Conservation (phyloP, 2,888 invertebrate genomes). For the Muschampia plurimacula region DNA sequence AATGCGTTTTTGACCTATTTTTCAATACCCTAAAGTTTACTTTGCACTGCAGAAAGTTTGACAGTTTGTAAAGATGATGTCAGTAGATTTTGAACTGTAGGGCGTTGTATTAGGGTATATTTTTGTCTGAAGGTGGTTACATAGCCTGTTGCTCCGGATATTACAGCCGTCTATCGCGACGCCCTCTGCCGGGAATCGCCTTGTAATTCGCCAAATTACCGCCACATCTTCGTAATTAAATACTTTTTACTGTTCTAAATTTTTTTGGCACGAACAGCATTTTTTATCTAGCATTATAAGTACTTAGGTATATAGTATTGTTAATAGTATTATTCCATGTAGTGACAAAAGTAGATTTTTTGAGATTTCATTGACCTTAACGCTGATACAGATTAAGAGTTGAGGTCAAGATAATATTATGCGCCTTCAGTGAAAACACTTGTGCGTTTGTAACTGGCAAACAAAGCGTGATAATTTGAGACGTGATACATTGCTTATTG, state of each 20-base stretch:
- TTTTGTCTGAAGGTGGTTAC: conserved; percentile 13
- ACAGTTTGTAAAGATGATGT: conserved; percentile 8
- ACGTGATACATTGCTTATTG: too few species aligned
- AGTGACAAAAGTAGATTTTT: too few species aligned
- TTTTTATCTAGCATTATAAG: too few species aligned
- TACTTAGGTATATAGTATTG: too few species aligned
- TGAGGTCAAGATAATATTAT: too few species aligned
- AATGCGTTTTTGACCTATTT: conserved; percentile 33
- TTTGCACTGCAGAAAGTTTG: conserved; percentile 33
- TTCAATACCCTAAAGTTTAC: neutral
- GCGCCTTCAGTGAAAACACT: too few species aligned
- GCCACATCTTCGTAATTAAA: conserved; percentile 74
- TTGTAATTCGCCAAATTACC: conserved; percentile 81
- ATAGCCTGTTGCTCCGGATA: conserved; percentile 81
- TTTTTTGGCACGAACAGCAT: conserved; percentile 5
- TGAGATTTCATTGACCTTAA: too few species aligned
- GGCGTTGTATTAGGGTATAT: neutral
- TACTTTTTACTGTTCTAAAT: conserved; percentile 54
- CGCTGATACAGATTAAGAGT: too few species aligned
- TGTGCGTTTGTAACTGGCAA: too few species aligned
- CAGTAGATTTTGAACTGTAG: conserved; percentile 32
- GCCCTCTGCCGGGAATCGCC: conserved; percentile 74
- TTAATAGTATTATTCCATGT: too few species aligned
- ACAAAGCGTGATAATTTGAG: too few species aligned
- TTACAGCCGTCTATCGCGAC: conserved; percentile 70